Base-by-base conservation (phyloP, 2,888 invertebrate genomes). In the Hemistola chrysoprasaria region DNA sequence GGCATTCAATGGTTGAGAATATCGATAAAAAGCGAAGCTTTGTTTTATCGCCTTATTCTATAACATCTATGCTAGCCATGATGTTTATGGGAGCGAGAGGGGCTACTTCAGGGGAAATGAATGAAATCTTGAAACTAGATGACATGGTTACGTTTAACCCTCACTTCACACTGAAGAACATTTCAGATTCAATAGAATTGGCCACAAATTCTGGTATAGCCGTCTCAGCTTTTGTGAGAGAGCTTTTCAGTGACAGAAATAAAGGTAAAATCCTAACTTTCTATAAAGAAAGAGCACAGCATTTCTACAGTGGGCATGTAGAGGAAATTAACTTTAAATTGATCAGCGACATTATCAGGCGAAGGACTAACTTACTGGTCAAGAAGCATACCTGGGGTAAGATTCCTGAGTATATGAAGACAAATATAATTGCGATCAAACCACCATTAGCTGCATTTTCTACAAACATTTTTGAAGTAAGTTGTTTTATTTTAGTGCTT, bases 141-240 rank as follows among this genome's bases (percentile, higher is more conserved):
- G 95, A 97, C 51, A 95, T 96, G 92, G 93, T 95, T 0, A 95
- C 95, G 0, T 97, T 97, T 63, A 97, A 97, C 76, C 97, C 97
- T 0, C 97, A 97, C 71, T 90, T 96, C 58, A 93, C 95, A 0
- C 92, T 96, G 57, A 95, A 95, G 71, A 96, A 96, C 66, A 93
- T 97, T 9, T 95, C 95, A 0, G 95, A 95, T 62, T 94, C 95
- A 0, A 93, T 95, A 20, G 92, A 94, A 50, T 84, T 92, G 16
- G 90, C 92, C 0, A 84, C 91, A 20, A 91, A 92, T 34, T 90
- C 93, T n/a, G 95, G 95, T 0, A 92, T 96, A 5, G 93, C 94
- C 0, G 92, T 94, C 5, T 94, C 95, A 1, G 95, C 94, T 0
- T 95, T 97, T 67, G 92, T 96, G 1, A 90, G 95, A 35, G 94